Conservation (phyloP, 2,113 vertebrate genomes). For the Seriola quinqueradiata region DNA sequence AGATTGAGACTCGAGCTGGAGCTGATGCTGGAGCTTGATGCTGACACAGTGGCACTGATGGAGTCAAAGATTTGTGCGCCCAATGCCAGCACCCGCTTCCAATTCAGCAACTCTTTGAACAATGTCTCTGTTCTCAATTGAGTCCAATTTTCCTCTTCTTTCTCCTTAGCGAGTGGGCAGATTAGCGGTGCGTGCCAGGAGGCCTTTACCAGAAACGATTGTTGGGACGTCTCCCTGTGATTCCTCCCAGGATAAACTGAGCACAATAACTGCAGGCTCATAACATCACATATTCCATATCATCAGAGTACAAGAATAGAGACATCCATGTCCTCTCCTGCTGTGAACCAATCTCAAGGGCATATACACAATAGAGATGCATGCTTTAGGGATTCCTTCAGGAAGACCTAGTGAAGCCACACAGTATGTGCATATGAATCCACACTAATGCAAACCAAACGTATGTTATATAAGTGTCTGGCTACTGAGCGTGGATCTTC, state of each 20-base stretch:
- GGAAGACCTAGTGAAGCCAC: slow-evolving; percentile 45
- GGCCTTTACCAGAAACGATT: slow-evolving; percentile 75
- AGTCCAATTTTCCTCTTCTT: slow-evolving; percentile 73
- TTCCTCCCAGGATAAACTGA: slow-evolving; percentile 66
- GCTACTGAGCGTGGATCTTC: slow-evolving; percentile 48
- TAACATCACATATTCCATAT: slow-evolving; percentile 63
- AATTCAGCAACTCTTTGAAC: slow-evolving; percentile 78
- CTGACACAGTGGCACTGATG: slow-evolving; percentile 57
- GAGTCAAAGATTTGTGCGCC: slow-evolving; percentile 58
- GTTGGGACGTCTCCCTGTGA: slow-evolving; percentile 46
- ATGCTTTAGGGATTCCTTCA: slow-evolving; percentile 53
- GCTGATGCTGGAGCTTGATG: slow-evolving; percentile 28
- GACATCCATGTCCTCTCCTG: slow-evolving; percentile 54
- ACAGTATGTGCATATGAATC: slow-evolving; percentile 53
- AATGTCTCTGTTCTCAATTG: slow-evolving; percentile 75
- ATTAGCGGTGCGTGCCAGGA: slow-evolving; percentile 72
- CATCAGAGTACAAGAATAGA: slow-evolving; percentile 44
- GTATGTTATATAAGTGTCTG: slow-evolving; percentile 72
- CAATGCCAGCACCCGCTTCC: slow-evolving; percentile 72
- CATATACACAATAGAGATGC: slow-evolving; percentile 52
- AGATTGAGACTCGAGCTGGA: slow-evolving; percentile 36
- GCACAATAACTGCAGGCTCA: slow-evolving; percentile 60
- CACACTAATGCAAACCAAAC: slow-evolving; percentile 64
- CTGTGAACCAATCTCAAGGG: slow-evolving; percentile 68
- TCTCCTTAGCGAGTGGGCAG: slow-evolving; percentile 72